Evolutionary conservation across 2,888 invertebrate species (phyloP).

Genomic region (Nomada fabriciana): DNA sequence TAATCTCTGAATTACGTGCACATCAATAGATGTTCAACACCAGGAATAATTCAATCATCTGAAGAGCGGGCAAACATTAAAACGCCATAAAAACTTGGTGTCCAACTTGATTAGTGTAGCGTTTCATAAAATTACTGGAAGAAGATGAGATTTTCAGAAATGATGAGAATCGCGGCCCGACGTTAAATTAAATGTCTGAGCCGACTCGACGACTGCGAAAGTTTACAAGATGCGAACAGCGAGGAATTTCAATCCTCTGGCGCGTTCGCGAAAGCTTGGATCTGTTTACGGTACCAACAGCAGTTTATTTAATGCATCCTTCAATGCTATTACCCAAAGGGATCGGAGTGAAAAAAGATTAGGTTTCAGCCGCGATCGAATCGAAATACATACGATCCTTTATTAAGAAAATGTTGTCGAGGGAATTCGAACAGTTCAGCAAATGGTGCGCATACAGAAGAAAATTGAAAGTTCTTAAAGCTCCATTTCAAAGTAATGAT

Average conservation of each 20-base stretch:
- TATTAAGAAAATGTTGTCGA: conserved; percentile 1
- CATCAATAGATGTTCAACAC: neutral
- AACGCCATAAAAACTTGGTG: neutral
- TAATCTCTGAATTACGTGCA: neutral
- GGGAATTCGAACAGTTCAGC: neutral
- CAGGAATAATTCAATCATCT: neutral
- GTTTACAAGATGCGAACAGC: conserved; percentile 24
- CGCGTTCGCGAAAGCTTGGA: conserved; percentile 20
- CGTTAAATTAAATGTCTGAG: conserved; percentile 34
- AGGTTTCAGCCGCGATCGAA: neutral
- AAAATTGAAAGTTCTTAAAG: neutral
- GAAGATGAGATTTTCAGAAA: neutral
- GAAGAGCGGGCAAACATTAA: neutral
- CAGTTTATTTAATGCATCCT: conserved; percentile 56
- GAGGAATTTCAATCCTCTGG: conserved; percentile 52
- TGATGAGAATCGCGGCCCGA: neutral
- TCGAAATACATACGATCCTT: neutral
- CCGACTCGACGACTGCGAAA: neutral
- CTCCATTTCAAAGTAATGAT: neutral
- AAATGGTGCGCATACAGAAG: neutral
- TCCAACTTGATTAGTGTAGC: neutral
- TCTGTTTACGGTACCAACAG: conserved; percentile 47
- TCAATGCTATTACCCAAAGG: conserved; percentile 38
- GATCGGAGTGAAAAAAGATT: conserved; percentile 37
- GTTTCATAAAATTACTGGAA: neutral